Evolutionary conservation across 2,888 invertebrate genomes (phyloP).

Genomic region (Eupithecia vulgata): DNA sequence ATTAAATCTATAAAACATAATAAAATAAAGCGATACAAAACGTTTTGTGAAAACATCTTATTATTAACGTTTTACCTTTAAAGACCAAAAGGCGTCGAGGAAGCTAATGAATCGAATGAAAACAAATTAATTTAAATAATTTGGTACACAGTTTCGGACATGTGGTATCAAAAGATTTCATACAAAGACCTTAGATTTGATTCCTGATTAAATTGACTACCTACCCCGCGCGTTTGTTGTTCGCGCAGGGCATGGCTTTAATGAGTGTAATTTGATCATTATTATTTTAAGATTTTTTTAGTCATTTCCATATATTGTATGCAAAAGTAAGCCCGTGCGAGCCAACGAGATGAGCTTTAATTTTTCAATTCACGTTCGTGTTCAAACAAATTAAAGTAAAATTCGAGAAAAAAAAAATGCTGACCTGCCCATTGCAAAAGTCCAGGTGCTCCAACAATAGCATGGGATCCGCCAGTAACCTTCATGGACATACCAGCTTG

Average conservation of each 20-base stretch:
- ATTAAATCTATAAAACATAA: background rate
- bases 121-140: background rate
- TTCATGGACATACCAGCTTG: conserved; percentile 81
- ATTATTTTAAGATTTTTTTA: too few species aligned
- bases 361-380: too few species aligned
- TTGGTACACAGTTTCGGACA: background rate
- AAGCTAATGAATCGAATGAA: background rate
- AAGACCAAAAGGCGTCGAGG: too few species aligned
- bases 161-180: background rate
- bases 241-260: too few species aligned
- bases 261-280: too few species aligned
- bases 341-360: too few species aligned
- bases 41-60: too few species aligned
- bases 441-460: conserved; percentile 85
- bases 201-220: too few species aligned
- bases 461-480: conserved; percentile 67
- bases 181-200: too few species aligned
- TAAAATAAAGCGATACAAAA: background rate
- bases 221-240: too few species aligned
- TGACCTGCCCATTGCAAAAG: conserved; percentile 85
- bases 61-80: too few species aligned
- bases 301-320: background rate
- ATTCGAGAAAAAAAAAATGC: background rate
- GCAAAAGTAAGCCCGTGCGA: background rate
- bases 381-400: too few species aligned